phyloP scores from a whole-genome alignment of 2,797 vertebrate genomes.

The Agapornis canus region DNA sequence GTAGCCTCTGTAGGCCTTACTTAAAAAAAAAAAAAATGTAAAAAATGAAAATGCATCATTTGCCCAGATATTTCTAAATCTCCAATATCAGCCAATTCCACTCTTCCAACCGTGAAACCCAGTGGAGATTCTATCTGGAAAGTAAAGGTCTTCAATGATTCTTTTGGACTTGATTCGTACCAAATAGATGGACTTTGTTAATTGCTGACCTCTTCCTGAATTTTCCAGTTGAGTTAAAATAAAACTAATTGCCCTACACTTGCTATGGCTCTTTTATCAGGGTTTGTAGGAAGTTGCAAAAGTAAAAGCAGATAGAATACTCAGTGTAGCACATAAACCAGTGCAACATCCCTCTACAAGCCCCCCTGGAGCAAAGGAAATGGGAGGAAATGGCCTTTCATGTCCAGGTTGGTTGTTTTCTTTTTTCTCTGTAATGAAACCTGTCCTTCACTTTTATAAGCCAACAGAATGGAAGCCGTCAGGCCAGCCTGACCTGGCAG shows the following conservation, averaged over 20 bases:
- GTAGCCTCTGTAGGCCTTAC: neutral
- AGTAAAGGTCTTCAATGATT: neutral
- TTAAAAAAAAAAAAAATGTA: neutral
- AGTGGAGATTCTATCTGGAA: neutral
- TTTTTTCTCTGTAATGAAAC: neutral
- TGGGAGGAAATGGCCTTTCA: neutral
- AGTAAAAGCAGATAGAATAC: neutral
- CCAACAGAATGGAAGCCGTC: neutral
- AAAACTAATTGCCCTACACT: neutral
- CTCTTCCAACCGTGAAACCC: neutral
- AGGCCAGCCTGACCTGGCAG: conserved; percentile 57
- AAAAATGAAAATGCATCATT: neutral
- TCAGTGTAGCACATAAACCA: neutral
- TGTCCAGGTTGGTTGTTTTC: neutral
- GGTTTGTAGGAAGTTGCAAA: neutral
- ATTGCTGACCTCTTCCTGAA: neutral
- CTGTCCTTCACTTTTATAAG: conserved; percentile 43
- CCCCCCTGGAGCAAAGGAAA: neutral
- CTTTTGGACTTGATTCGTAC: neutral
- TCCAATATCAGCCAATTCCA: neutral
- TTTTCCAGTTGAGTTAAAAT: neutral
- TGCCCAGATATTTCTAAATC: neutral
- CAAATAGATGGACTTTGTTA: neutral
- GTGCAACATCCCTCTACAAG: neutral
- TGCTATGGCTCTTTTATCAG: neutral